Evolutionary conservation across 2,113 vertebrate species (phyloP).

Genomic region (Thermophis baileyi): DNA sequence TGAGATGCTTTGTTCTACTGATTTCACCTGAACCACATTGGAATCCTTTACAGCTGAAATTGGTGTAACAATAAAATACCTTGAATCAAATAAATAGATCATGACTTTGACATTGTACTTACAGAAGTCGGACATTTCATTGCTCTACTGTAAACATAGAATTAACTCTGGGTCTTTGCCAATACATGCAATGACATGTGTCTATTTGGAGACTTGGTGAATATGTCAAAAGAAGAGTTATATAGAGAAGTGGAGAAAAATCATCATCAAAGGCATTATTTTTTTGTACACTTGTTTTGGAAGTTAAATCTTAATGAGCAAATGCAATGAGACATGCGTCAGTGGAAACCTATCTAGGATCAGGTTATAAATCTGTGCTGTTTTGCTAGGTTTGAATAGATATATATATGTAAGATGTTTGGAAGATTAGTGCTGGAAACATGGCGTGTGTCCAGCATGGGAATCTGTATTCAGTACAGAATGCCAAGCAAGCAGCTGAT

Average conservation of each 20-base stretch:
- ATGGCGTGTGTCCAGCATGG: not conserved
- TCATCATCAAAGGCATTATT: not conserved
- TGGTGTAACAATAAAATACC: not conserved
- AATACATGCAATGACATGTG: not conserved
- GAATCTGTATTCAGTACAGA: not conserved
- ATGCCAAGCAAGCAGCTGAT: constrained; percentile 9
- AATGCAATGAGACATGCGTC: not conserved
- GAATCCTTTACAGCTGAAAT: not conserved
- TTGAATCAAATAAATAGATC: not conserved
- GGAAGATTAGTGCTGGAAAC: not conserved
- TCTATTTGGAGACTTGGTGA: not conserved
- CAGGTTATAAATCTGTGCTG: not conserved
- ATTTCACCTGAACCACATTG: not conserved
- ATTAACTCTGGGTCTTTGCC: not conserved
- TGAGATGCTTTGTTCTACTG: not conserved
- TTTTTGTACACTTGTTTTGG: not conserved
- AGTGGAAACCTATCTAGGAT: not conserved
- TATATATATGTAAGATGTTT: not conserved
- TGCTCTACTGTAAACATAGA: not conserved
- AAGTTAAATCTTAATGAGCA: not conserved
- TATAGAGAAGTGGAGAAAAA: not conserved
- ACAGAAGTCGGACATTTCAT: not conserved
- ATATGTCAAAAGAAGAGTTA: not conserved
- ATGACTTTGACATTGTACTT: not conserved
- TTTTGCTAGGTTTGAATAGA: not conserved